These are phyloP conservation scores for Hyposoter didymator DNA, from an alignment of 2,888 invertebrate genomes.

Conservation along the genomic window DNA sequence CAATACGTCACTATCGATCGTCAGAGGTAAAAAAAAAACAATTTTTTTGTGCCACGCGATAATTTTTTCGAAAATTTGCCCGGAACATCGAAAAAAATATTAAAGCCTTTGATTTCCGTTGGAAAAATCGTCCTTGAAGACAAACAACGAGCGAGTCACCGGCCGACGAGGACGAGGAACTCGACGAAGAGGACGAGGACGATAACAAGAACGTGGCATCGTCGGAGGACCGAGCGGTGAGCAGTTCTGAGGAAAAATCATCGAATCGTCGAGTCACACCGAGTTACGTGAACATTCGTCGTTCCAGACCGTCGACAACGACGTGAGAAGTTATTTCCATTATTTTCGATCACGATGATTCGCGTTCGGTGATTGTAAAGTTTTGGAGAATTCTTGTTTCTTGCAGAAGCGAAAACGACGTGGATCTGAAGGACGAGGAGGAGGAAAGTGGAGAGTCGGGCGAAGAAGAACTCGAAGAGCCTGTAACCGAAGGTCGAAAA, in stretches of 20 bases:
- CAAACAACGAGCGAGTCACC: conserved; percentile 69
- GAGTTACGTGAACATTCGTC: conserved; percentile 81
- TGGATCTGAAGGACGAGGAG: conserved; percentile 71
- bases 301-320: conserved; percentile 77
- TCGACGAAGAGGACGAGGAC: conserved; percentile 78
- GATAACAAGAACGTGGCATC: conserved; percentile 84
- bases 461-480: conserved; percentile 48
- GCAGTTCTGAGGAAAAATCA: conserved; percentile 74
- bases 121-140: conserved; percentile 58
- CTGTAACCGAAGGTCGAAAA: conserved; percentile 29
- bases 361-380: not conserved
- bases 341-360: not conserved
- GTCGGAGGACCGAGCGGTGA: conserved; percentile 78
- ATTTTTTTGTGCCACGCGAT: not conserved
- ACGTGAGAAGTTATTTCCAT: conserved; percentile 68
- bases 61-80: not conserved
- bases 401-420: conserved; percentile 75
- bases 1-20: conserved; percentile 91
- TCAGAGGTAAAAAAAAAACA: conserved; percentile 85
- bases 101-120: not conserved
- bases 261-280: conserved; percentile 76
- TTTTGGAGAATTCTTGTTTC: not conserved
- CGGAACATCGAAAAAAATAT: not conserved
- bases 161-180: conserved; percentile 75
- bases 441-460: conserved; percentile 53